Base-by-base conservation (phyloP, 2,888 invertebrate genomes). In the Timema podura region DNA sequence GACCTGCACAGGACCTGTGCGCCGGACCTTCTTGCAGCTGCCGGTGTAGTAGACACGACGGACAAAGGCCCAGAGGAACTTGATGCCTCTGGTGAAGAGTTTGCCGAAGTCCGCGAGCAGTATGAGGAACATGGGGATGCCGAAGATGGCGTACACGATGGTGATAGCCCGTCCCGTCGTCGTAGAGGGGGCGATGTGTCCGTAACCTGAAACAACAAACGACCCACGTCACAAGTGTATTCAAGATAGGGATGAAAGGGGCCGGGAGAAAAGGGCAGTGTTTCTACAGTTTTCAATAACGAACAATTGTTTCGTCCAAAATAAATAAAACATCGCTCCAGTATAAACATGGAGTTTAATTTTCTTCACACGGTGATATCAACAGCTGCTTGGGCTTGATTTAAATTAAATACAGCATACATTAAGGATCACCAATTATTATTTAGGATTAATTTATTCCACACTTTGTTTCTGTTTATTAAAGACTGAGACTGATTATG, bases 101-200 rank as follows among this genome's bases (percentile, higher is more conserved):
- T 95, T 96, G 75, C 98, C 98, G 79, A 98, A 92, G 83, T 97
- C 96, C 54, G 96, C 95, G 75, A 99, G 82, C 15, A 97, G 90
- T 70, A 98, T 93, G 75, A 98, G 85, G 82, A 98, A 96, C 77
- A 98, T 85, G 0, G 98, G 98, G 77, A 98, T 98, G 11, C 98
- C 98, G 74, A 98, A 88, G 73, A 95, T 89, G 47, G 98, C 95
- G 80, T 99, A 99, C 46, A 94, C 83, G 74, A 99, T 96, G 0
- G 97, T 96, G 65, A 96, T 86, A 0, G 91, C 88, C 73, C 92
- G 87, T 9, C 98, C 98, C 11, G 90, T 88, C 7, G 83, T 87
- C 11, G 98, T 98, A 76, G 91, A 91, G 0, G 98, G 98, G 65
- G 93, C 91, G 77, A 98, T 93, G 81, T 98, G 96, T 72, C 98